Conservation (phyloP, 1,140 invertebrate genomes). For the Pogonomyrmex californicus region DNA sequence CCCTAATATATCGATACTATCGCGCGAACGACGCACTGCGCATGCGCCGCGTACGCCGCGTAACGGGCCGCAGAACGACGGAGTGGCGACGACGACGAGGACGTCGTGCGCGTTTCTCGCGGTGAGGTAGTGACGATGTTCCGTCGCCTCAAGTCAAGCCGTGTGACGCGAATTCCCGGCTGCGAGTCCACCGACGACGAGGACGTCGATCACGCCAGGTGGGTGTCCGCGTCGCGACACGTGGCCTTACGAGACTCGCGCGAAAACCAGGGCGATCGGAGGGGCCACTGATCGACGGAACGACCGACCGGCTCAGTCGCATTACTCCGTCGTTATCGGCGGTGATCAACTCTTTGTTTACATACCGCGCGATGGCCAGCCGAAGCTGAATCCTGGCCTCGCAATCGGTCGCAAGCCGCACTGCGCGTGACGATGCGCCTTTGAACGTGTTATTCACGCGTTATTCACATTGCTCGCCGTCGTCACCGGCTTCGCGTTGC, state of each 20-base stretch:
- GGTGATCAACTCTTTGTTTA: constrained; percentile 62
- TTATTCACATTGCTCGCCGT: background rate
- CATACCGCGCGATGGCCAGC: background rate
- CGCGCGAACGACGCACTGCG: background rate
- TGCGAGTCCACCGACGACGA: constrained; percentile 63
- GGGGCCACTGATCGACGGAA: background rate
- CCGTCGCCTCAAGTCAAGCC: constrained; percentile 1
- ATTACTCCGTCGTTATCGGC: background rate
- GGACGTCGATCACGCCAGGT: constrained; percentile 60
- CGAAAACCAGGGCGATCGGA: background rate
- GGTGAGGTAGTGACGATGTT: constrained; percentile 33
- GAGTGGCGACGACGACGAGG: constrained; percentile 7
- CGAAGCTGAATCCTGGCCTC: background rate
- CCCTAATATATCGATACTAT: background rate
- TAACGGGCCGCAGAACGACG: background rate
- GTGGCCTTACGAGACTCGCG: constrained; percentile 51
- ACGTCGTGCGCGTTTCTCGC: constrained; percentile 9
- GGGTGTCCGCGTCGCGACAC: constrained; percentile 1
- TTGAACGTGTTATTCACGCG: no score
- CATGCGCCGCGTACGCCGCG: background rate
- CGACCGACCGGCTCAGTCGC: constrained; percentile 11
- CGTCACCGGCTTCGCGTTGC: background rate
- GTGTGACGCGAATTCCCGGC: constrained; percentile 8
- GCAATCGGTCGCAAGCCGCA: no score
- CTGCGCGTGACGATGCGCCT: background rate